Conservation (phyloP, 2,797 vertebrate genomes). For the Diglossa cyanea region DNA sequence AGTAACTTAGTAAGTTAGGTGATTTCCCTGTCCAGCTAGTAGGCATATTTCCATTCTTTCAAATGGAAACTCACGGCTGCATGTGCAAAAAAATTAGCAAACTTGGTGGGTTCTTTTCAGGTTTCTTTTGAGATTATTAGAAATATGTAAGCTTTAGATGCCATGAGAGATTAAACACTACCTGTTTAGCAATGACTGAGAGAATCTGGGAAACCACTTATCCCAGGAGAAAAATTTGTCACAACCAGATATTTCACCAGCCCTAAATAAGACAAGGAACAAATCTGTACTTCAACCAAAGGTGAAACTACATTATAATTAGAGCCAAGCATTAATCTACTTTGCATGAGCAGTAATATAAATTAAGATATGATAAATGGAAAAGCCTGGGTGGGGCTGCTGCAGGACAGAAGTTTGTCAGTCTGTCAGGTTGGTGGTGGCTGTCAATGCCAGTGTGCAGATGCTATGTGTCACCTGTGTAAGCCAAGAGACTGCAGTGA, state of each 20-base stretch:
- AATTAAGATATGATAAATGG: not conserved
- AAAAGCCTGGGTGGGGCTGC: not conserved
- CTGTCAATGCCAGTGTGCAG: not conserved
- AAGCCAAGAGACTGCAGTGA: too few relatives aligned
- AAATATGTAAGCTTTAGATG: not conserved
- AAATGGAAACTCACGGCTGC: not conserved
- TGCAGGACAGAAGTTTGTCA: not conserved
- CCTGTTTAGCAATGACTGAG: not conserved
- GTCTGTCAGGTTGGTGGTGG: not conserved
- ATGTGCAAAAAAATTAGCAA: not conserved
- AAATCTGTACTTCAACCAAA: not conserved
- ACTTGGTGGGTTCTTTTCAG: fast-evolving
- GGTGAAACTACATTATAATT: not conserved
- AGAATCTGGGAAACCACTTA: not conserved
- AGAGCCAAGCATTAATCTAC: not conserved
- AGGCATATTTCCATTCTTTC: not conserved
- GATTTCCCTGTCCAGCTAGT: not conserved
- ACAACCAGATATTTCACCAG: not conserved
- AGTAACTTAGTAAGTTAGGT: not conserved
- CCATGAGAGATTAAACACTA: not conserved
- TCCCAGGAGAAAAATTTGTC: not conserved
- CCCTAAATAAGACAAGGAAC: not conserved
- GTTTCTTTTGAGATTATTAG: not conserved
- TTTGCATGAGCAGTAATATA: not conserved
- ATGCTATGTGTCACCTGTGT: not conserved